Evolutionary conservation across 2,888 invertebrate genomes (phyloP).

Genomic region (Boloria selene): DNA sequence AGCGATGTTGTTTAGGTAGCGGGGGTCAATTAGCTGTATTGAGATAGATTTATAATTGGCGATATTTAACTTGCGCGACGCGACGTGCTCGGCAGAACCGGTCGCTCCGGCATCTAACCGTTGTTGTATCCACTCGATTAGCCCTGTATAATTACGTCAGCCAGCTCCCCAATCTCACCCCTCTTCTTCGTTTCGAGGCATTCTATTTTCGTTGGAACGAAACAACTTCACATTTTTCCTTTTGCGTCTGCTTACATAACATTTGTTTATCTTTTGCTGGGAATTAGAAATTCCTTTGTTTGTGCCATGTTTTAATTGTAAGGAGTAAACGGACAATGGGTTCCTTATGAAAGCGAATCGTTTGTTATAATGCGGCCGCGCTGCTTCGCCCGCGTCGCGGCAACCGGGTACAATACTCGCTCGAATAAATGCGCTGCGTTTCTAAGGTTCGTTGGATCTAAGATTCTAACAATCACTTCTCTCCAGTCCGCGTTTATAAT

Average conservation of each 20-base stretch:
- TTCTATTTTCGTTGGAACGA: slow-evolving; percentile 51
- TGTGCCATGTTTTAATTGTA: slow-evolving; percentile 67
- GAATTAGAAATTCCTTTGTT: slow-evolving; percentile 78
- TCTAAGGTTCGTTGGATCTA: slow-evolving; percentile 10
- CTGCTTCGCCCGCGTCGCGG: slow-evolving; percentile 10
- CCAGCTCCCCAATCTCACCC: slow-evolving; percentile 5
- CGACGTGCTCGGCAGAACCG: slow-evolving; percentile 4
- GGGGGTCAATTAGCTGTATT: not conserved
- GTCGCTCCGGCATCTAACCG: slow-evolving; percentile 9
- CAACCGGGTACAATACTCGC: slow-evolving; percentile 13
- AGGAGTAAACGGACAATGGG: slow-evolving; percentile 63
- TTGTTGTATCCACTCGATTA: slow-evolving; percentile 6
- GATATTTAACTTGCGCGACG: not conserved
- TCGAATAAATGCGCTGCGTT: slow-evolving; percentile 17
- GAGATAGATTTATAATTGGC: not conserved
- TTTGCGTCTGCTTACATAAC: slow-evolving; percentile 64
- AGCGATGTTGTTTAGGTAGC: no score
- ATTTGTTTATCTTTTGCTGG: slow-evolving; percentile 70
- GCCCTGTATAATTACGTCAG: slow-evolving; percentile 1
- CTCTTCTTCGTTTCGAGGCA: slow-evolving; percentile 34
- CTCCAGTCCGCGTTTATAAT: not conserved
- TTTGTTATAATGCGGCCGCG: slow-evolving; percentile 37
- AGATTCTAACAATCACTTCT: slow-evolving; percentile 7
- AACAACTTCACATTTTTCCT: slow-evolving; percentile 61
- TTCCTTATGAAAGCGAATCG: slow-evolving; percentile 40